Evolutionary conservation across 2,113 vertebrate genomes (phyloP).

Genomic region (Fukomys damarensis): DNA sequence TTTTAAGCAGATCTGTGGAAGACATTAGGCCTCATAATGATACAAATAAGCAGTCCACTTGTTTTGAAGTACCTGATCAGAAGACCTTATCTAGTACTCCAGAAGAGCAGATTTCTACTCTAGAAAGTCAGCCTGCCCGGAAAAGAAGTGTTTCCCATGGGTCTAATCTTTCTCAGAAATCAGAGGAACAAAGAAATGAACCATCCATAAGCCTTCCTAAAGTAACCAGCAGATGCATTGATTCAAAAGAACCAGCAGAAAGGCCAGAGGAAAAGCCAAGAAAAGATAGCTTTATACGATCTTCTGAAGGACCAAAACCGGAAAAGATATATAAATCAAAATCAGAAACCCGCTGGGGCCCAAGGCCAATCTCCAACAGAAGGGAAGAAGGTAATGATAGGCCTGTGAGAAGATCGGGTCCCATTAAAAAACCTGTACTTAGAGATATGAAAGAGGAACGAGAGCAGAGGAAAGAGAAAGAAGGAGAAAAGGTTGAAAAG

Average conservation of each 20-base stretch:
- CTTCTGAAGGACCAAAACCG: constrained; percentile 90
- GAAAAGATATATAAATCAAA: constrained; percentile 96
- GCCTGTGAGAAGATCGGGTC: constrained; percentile 95
- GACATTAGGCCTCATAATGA: constrained; percentile 88
- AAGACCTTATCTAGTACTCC: constrained; percentile 84
- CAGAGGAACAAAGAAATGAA: constrained; percentile 93
- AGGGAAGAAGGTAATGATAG: constrained; percentile 94
- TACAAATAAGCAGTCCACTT: constrained; percentile 79
- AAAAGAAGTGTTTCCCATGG: constrained; percentile 95
- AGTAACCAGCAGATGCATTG: constrained; percentile 80
- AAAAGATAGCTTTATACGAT: constrained; percentile 90
- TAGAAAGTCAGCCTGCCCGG: constrained; percentile 89
- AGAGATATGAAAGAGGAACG: constrained; percentile 99
- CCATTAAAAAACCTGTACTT: constrained; percentile 98
- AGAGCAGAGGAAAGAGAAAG: constrained; percentile 95
- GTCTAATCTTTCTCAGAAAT: constrained; percentile 92
- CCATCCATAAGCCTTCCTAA: constrained; percentile 85
- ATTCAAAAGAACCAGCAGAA: constrained; percentile 90
- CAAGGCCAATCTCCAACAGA: constrained; percentile 89
- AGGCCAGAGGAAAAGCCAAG: constrained; percentile 91
- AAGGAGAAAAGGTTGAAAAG: constrained; percentile 88
- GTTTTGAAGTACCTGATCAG: constrained; percentile 89
- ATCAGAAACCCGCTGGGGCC: constrained; percentile 96
- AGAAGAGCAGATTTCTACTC: constrained; percentile 88
- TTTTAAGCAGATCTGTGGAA: constrained; percentile 89